Evolutionary conservation across 2,113 vertebrate genomes (phyloP).

Genomic region (Rhizomys pruinosus): DNA sequence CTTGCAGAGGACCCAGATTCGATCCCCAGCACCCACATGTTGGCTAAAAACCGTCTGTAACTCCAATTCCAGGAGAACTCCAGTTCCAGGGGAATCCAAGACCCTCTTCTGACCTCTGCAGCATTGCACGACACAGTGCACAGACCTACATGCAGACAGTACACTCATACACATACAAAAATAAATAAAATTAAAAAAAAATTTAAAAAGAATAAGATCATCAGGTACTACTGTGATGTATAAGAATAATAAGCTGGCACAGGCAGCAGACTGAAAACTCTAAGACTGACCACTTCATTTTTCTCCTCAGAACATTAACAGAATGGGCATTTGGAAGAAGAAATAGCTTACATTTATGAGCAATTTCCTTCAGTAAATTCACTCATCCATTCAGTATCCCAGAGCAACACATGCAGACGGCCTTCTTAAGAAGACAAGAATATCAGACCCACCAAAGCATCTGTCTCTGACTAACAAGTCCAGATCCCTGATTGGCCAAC

Average conservation of each 20-base stretch:
- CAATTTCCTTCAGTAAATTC: neutral
- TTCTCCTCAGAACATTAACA: neutral
- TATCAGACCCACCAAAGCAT: neutral
- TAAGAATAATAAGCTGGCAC: neutral
- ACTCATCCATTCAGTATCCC: rapidly evolving
- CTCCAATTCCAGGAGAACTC: too few species aligned
- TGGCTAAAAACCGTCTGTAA: too few species aligned
- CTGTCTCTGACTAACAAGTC: neutral
- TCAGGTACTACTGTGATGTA: neutral
- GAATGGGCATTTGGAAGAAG: neutral
- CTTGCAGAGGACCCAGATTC: too few species aligned
- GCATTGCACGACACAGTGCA: too few species aligned
- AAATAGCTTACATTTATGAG: neutral
- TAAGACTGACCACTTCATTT: neutral
- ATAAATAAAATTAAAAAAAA: too few species aligned
- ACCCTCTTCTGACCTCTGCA: too few species aligned
- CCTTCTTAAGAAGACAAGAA: neutral
- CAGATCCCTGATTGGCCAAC: neutral
- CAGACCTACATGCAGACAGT: too few species aligned
- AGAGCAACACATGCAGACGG: neutral
- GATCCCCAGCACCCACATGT: too few species aligned
- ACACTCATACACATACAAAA: too few species aligned
- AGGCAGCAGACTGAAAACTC: neutral
- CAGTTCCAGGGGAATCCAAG: too few species aligned
- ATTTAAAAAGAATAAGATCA: too few species aligned